Evolutionary conservation across 2,888 invertebrate species (phyloP), one percentile per base, ranked within the genome.

Genomic region (Falcaria lacertinaria): DNA sequence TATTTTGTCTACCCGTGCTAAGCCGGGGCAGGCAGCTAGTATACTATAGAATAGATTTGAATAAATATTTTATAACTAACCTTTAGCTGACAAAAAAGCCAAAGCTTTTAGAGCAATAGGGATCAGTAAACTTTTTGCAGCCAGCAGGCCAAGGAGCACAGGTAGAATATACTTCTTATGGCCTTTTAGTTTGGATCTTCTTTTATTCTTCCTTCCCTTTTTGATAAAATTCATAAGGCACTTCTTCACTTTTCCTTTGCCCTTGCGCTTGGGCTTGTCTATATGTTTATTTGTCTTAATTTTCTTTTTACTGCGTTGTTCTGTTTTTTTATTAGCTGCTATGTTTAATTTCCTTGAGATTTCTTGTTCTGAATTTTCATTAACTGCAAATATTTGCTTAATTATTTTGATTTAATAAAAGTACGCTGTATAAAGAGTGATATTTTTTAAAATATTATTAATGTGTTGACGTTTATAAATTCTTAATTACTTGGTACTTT

Each of bases 31-130:
- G n/a, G n/a, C n/a, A n/a, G n/a, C n/a, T n/a, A n/a, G n/a, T n/a
- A n/a, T n/a, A n/a, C n/a, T n/a, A n/a, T n/a, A n/a, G n/a, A n/a
- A n/a, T n/a, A n/a, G n/a, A n/a, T n/a, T n/a, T n/a, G n/a, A n/a
- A n/a, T n/a, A n/a, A n/a, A n/a, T n/a, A n/a, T n/a, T n/a, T n/a
- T n/a, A n/a, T n/a, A 22, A 22, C 60, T 62, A 59, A 88, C 89
- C 89, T 80, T 89, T 89, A 47, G 92, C 91, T 15, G 94, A 92
- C 39, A 94, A 74, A 33, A 94, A 90, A 0, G 94, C 93, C 48
- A 95, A 73, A 1, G 91, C 90, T 61, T 94, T 95, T 41, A 95
- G 69, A 0, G 93, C 91, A 28, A 94, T 76, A 0, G 94, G 94
- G 38, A 94, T 76, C 6, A 95, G 59, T 1, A 95, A 73, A 28